Base-by-base conservation (phyloP, 2,888 invertebrate genomes). In the Rugalucina vietnamica region DNA sequence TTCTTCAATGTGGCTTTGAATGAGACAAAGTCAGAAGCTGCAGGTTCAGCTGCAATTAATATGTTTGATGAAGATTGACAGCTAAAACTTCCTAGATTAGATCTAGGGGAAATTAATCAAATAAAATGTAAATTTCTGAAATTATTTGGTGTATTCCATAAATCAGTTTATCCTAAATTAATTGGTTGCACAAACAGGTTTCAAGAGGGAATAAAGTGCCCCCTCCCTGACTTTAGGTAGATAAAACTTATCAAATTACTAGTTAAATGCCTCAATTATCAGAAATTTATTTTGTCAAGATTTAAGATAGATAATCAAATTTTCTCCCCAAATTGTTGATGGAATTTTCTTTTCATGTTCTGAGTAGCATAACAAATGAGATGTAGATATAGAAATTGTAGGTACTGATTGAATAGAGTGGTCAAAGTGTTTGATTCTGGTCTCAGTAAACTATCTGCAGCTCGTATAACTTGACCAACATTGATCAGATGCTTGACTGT, bases 91-190 rank as follows among this genome's bases (percentile, higher is more conserved):
- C n/a, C n/a, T n/a, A n/a, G n/a, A n/a, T n/a, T n/a, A n/a, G n/a
- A n/a, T 65, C 65, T 65, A 65, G n/a, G 65, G 18, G 65, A 65
- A 65, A 65, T 65, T 65, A 65, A 65, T 65, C 65, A 71, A 79
- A 81, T 84, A 78, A 86, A 82, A 79, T 78, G 43, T 74, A 81
- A 81, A 81, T 86, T 69, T 83, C 83, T 79, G 34, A 76, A 83
- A 86, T 82, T 83, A 83, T 86, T 79, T 78, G 81, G 77, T 78
- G 37, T 83, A 83, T 72, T 73, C 81, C 72, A 81, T 81, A 79
- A 84, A 86, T 84, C 81, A 87, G 76, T 87, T 84, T 84, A 87
- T 87, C 79, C 84, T 72, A 60, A 79, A 80, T 82, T 85, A 87
- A 87, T 87, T 84, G 82, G 84, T 84, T 85, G 72, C 76, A 81